Conservation (phyloP, 1,140 invertebrate species). For the Cryptotermes secundus region DNA sequence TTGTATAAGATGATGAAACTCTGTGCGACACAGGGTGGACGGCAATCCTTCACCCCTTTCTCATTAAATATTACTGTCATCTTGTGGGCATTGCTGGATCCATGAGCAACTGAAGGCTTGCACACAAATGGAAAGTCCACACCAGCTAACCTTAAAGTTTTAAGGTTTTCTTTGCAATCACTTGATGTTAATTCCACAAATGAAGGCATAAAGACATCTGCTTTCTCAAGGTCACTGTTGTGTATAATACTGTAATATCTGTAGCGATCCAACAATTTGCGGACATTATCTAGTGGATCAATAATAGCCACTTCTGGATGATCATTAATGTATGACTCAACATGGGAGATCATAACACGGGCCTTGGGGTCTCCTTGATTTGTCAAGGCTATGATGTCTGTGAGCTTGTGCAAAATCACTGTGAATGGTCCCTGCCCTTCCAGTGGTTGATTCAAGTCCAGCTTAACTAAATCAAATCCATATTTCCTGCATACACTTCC, state of each 20-base stretch:
- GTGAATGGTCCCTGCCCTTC: constrained; percentile 79
- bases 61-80: constrained; percentile 89
- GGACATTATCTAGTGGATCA: constrained; percentile 78
- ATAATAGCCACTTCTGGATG: constrained; percentile 76
- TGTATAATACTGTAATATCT: constrained; percentile 66
- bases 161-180: constrained; percentile 59
- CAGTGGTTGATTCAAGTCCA: constrained; percentile 69
- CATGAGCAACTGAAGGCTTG: constrained; percentile 79
- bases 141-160: constrained; percentile 58
- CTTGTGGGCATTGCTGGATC: constrained; percentile 72
- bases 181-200: constrained; percentile 77
- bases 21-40: constrained; percentile 84
- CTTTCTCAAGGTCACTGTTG: constrained; percentile 48
- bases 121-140: constrained; percentile 82
- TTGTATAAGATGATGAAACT: constrained; percentile 86
- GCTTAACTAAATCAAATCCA: constrained; percentile 70
- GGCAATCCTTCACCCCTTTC: constrained; percentile 71
- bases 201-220: constrained; percentile 76
- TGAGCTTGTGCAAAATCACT: constrained; percentile 83
- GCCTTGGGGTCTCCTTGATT: constrained; percentile 64
- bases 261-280: constrained; percentile 72
- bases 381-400: constrained; percentile 75
- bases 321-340: constrained; percentile 65
- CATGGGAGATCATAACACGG: constrained; percentile 54
- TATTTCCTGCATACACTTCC: constrained; percentile 59